phyloP scores from a whole-genome alignment of 2,888 invertebrate genomes.

The Itoplectis maculator region DNA sequence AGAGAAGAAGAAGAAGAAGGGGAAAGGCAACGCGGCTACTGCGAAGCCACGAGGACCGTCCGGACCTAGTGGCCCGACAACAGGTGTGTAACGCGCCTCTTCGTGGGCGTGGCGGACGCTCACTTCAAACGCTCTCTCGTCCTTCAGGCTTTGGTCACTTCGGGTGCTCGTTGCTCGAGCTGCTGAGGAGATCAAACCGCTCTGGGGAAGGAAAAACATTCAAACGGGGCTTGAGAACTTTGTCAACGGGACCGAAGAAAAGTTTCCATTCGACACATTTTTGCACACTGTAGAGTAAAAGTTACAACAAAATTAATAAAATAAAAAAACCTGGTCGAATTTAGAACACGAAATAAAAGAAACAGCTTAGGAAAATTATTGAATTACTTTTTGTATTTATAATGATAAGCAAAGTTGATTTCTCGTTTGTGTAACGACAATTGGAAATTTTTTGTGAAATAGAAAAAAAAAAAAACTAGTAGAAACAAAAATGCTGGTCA shows the following conservation, averaged over 20 bases:
- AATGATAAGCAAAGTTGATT: too few relatives aligned
- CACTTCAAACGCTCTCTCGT: constrained; percentile 45
- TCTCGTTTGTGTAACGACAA: too few relatives aligned
- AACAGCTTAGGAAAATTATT: too few relatives aligned
- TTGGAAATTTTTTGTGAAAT: too few relatives aligned
- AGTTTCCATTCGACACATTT: background rate
- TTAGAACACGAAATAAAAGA: too few relatives aligned
- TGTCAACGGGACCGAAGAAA: background rate
- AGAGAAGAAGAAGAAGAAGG: constrained; percentile 34
- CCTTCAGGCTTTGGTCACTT: constrained; percentile 11
- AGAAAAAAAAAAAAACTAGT: too few relatives aligned
- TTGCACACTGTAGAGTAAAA: background rate
- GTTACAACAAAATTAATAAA: background rate
- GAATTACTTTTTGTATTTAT: too few relatives aligned
- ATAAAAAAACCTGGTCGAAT: background rate
- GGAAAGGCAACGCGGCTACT: constrained; percentile 51
- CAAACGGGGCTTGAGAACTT: background rate
- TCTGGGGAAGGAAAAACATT: background rate
- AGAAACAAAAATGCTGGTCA: background rate
- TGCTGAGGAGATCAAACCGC: background rate
- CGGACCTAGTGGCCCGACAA: constrained; percentile 57
- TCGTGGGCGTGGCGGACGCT: constrained; percentile 64
- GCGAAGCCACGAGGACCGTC: constrained; percentile 29
- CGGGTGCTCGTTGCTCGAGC: background rate
- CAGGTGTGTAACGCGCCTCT: constrained; percentile 72